A percentile compares a stretch with the other conserved stretches of the same genome.
Conservation (phyloP, 2,888 invertebrate genomes). For the Polydrusus pterygomalis region DNA sequence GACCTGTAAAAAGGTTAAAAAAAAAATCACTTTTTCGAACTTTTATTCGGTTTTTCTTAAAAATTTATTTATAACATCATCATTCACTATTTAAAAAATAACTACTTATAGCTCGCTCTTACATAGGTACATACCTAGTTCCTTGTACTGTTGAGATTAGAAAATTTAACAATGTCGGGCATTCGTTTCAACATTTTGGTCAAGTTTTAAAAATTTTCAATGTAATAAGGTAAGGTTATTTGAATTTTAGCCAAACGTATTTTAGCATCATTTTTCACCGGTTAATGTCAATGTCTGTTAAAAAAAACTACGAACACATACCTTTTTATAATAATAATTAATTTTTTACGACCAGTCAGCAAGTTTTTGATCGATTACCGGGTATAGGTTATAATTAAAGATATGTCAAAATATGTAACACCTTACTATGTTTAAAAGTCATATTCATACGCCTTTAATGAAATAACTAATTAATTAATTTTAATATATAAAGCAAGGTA, state of each 20-base stretch:
- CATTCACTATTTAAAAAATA: too few relatives aligned
- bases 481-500: constrained; percentile 14
- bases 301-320: constrained; percentile 2
- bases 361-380: constrained; percentile 52
- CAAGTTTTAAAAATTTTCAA: too few relatives aligned
- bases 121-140: too few relatives aligned
- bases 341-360: constrained; percentile 42
- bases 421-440: constrained; percentile 39
- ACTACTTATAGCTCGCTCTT: too few relatives aligned
- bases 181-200: too few relatives aligned
- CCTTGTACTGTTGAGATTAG: too few relatives aligned
- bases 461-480: constrained; percentile 32
- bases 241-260: background rate
- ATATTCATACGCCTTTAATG: constrained; percentile 18
- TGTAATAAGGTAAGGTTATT: background rate
- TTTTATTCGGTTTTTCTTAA: too few relatives aligned
- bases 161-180: too few relatives aligned
- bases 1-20: too few relatives aligned
- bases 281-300: constrained; percentile 8
- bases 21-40: too few relatives aligned
- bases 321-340: constrained; percentile 49
- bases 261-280: constrained; percentile 5
- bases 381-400: constrained; percentile 52
- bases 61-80: too few relatives aligned
- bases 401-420: constrained; percentile 54